These are phyloP conservation scores for Rhinogobio ventralis DNA, from an alignment of 2,797 vertebrate genomes.

Conservation along the genomic window DNA sequence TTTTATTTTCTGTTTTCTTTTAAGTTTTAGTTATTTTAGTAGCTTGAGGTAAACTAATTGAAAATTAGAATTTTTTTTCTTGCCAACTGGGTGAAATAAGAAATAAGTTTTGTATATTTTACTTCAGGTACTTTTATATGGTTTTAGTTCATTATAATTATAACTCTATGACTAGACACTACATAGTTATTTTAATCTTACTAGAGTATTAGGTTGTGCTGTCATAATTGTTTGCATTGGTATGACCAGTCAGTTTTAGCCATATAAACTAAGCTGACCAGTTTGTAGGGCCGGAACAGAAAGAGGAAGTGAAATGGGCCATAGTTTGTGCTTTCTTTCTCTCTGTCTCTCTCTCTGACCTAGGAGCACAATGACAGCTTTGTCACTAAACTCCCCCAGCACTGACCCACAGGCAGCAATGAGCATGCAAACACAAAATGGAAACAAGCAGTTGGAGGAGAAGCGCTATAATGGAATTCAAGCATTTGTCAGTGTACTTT, in stretches of 20 bases:
- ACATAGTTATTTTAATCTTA: background rate
- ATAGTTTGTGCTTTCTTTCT: conserved; percentile 20
- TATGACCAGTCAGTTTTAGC: conserved; percentile 7
- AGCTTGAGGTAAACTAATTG: background rate
- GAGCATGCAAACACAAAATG: conserved; percentile 71
- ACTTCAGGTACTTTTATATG: background rate
- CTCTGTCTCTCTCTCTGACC: conserved; percentile 59
- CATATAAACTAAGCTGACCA: conserved; percentile 30
- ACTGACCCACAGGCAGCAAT: conserved; percentile 68
- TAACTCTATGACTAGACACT: background rate
- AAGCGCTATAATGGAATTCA: conserved; percentile 76
- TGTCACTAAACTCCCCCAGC: conserved; percentile 65
- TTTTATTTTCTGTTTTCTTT: too few species aligned
- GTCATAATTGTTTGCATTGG: background rate
- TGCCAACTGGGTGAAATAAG: background rate
- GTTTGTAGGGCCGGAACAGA: conserved; percentile 13
- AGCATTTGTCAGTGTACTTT: conserved; percentile 69
- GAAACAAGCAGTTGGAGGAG: conserved; percentile 64
- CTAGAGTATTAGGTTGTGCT: background rate
- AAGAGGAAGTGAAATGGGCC: conserved; percentile 67
- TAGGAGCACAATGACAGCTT: conserved; percentile 71
- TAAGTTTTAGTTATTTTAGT: background rate
- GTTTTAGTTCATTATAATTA: background rate
- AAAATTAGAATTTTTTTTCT: background rate
- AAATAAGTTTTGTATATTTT: background rate